phyloP scores from a whole-genome alignment of 2,888 invertebrate genomes.

The Eugnorisma glareosa region DNA sequence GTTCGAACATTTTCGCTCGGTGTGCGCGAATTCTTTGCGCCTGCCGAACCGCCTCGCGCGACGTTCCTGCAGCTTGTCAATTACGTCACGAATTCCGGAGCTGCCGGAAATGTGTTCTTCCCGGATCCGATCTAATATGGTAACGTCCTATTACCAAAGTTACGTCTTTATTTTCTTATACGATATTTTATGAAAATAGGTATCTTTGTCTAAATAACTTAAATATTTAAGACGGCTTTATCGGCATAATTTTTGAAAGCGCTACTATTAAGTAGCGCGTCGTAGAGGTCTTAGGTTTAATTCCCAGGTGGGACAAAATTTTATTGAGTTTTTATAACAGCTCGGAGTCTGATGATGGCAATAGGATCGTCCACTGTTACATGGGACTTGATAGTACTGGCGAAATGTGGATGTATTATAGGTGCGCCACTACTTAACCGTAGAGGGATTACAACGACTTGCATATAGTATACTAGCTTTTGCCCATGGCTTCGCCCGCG shows the following conservation, averaged over 20 bases:
- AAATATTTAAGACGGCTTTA: no score
- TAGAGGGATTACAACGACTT: no score
- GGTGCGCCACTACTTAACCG: no score
- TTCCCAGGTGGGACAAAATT: not conserved
- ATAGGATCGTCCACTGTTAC: not conserved
- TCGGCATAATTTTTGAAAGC: no score
- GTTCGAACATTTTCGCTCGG: not conserved
- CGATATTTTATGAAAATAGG: not conserved
- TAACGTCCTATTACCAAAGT: slow-evolving; percentile 12
- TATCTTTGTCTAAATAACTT: not conserved
- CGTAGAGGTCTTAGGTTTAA: not conserved
- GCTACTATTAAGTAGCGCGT: not conserved
- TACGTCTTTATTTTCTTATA: slow-evolving; percentile 14
- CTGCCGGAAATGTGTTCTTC: slow-evolving; percentile 16
- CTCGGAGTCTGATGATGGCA: not conserved
- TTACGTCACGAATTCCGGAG: slow-evolving; percentile 11
- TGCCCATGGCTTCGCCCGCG: no score
- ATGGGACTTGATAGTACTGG: no score
- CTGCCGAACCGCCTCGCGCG: slow-evolving; percentile 1
- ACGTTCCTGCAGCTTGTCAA: slow-evolving; percentile 39
- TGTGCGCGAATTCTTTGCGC: slow-evolving; percentile 9
- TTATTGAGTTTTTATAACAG: not conserved
- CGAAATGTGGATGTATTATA: not conserved
- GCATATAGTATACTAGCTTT: no score
- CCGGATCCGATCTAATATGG: slow-evolving; percentile 17